Evolutionary conservation across 2,888 invertebrate species (phyloP), one percentile per base, ranked within the genome.

Genomic region (Leptodirus hochenwartii): DNA sequence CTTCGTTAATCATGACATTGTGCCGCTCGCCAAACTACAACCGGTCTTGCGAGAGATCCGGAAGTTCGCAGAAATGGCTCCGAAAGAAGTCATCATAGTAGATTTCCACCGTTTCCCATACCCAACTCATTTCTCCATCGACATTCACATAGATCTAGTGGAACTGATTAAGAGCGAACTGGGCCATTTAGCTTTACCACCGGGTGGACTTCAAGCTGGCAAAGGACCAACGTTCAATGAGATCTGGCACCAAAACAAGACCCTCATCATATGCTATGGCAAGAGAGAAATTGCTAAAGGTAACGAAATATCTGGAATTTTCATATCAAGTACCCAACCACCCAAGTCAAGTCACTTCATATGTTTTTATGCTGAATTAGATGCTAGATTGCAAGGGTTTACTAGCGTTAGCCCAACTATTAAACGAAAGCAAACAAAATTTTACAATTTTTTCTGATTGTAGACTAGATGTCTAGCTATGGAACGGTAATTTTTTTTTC

Each of bases 61-160:
- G 41, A 61, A 61, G 24, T 84, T 82, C 51, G 53, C 78, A 24
- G 62, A 69, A 41, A 52, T 58, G 22, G 72, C 81, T 1, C 69
- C 59, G 8, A 59, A 65, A 35, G 82, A 82, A 59, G 58, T 82
- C 17, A 61, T 85, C 6, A 68, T 87, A 35, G 52, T 87, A 27
- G 84, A 87, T 45, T 77, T 87, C 25, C 82, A 84, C 44, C 69
- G 80, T 35, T 82, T 85, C 51, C 81, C 81, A 1, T 54, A 49
- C 37, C 55, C 55, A 1, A 43, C 47, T 2, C 44, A 40, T 26
- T 51, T 51, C 34, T 43, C 47, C 15, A 25, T 37, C 16, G 41
- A 34, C 15, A 36, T 51, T 11, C 71, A 72, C 41, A 50, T 54
- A 15, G 51, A 58, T 23, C 50, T 73, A 11, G 54, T 62, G 6